phyloP scores from a whole-genome alignment of 1,140 invertebrate species.

The Thaumetopoea pityocampa region DNA sequence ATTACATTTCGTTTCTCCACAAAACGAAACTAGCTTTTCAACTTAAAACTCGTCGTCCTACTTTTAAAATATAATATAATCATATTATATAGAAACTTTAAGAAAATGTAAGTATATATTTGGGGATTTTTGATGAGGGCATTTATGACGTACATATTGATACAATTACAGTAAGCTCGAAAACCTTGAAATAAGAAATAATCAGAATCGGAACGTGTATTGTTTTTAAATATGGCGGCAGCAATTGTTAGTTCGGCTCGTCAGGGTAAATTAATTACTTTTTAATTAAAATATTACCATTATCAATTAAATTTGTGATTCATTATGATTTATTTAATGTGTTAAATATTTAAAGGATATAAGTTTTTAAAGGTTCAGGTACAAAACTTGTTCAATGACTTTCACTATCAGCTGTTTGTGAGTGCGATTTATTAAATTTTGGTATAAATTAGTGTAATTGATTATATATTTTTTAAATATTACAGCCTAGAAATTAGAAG shows the following conservation, averaged over 20 bases:
- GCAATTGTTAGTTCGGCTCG: conserved; percentile 73
- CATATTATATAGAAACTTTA: too few species aligned
- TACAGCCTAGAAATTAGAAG: not conserved
- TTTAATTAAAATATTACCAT: conserved; percentile 18
- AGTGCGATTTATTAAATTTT: conserved; percentile 19
- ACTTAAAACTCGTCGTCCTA: too few species aligned
- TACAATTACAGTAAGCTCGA: too few species aligned
- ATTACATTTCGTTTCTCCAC: too few species aligned
- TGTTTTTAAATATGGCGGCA: conserved; percentile 59
- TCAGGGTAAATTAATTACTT: conserved; percentile 63
- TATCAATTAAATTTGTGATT: conserved; percentile 3
- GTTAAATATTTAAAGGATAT: too few species aligned
- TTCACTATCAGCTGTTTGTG: conserved; percentile 45
- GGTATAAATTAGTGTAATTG: conserved; percentile 1
- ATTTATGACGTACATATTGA: too few species aligned
- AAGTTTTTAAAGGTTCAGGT: not conserved
- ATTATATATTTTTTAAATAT: not conserved
- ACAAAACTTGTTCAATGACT: conserved; percentile 23
- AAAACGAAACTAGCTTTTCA: too few species aligned
- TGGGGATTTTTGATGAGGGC: too few species aligned
- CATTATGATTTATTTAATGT: not conserved
- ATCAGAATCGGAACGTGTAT: conserved; percentile 27
- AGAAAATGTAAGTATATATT: too few species aligned
- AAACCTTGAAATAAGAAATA: too few species aligned
- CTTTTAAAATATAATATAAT: too few species aligned